phyloP scores from a whole-genome alignment of 2,797 vertebrate genomes.

The Scolopax bukidnonensis region DNA sequence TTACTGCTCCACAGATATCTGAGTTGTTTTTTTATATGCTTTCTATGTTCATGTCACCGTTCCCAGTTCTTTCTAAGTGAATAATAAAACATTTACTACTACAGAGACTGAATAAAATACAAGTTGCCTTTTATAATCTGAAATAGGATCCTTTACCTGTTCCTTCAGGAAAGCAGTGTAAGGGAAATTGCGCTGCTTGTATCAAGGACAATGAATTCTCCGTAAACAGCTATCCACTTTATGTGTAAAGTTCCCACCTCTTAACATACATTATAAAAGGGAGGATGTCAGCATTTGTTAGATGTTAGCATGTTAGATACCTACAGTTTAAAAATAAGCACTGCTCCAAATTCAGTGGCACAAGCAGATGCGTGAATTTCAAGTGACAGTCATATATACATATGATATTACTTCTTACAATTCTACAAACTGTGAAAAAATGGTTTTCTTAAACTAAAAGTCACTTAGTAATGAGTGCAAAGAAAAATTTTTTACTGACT shows the following conservation, averaged over 20 bases:
- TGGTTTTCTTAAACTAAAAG: background rate
- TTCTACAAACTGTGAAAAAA: background rate
- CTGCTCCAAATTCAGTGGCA: background rate
- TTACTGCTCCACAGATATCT: background rate
- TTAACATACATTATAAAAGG: background rate
- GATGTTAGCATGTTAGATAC: background rate
- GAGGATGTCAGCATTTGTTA: background rate
- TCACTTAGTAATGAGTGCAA: background rate
- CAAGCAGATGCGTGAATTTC: background rate
- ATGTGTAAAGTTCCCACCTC: background rate
- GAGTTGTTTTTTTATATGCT: background rate
- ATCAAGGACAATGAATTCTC: background rate
- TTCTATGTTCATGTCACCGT: background rate
- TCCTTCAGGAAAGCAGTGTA: background rate
- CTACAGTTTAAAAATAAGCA: background rate
- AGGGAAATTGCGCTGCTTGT: background rate
- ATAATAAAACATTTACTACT: background rate
- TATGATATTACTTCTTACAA: background rate
- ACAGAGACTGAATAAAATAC: background rate
- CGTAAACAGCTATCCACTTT: background rate
- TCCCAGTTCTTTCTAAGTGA: background rate
- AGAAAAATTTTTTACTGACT: background rate
- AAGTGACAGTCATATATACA: background rate
- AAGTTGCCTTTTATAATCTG: background rate
- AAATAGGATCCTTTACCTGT: background rate